Evolutionary conservation across 2,113 vertebrate species (phyloP).

Genomic region (Amia ocellicauda): DNA sequence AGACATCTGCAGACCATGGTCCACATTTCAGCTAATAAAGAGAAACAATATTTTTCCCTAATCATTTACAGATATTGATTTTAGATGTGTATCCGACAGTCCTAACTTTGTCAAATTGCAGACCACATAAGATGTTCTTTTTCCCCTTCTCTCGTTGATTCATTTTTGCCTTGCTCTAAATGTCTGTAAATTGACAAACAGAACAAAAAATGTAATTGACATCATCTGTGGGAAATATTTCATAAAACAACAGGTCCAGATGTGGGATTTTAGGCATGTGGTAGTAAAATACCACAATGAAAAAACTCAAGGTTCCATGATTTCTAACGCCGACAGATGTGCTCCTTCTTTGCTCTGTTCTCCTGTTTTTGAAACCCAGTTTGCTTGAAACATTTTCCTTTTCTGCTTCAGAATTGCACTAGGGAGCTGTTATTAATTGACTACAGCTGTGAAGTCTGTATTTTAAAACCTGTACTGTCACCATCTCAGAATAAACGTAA

Average conservation of each 20-base stretch:
- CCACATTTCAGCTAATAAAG: slow-evolving; percentile 81
- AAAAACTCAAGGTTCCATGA: slow-evolving; percentile 81
- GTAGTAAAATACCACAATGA: slow-evolving; percentile 88
- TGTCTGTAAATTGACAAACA: slow-evolving; percentile 83
- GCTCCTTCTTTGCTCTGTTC: slow-evolving; percentile 68
- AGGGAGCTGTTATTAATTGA: slow-evolving; percentile 76
- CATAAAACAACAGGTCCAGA: slow-evolving; percentile 91
- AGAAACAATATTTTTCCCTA: slow-evolving; percentile 79
- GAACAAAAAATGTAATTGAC: slow-evolving; percentile 88
- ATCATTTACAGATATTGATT: slow-evolving; percentile 88
- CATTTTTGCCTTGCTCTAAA: slow-evolving; percentile 84
- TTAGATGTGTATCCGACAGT: slow-evolving; percentile 86
- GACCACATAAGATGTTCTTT: slow-evolving; percentile 85
- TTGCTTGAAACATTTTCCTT: slow-evolving; percentile 54
- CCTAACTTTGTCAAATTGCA: slow-evolving; percentile 82
- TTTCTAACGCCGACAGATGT: slow-evolving; percentile 87
- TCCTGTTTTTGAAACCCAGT: slow-evolving; percentile 75
- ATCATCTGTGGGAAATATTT: slow-evolving; percentile 94
- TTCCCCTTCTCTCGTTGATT: slow-evolving; percentile 77
- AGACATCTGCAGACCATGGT: slow-evolving; percentile 79
- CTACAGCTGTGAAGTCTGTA: slow-evolving; percentile 74
- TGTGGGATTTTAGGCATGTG: slow-evolving; percentile 86
- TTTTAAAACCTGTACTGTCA: slow-evolving; percentile 59
- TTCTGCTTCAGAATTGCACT: slow-evolving; percentile 56
- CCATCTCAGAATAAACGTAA: slow-evolving; percentile 37